Conservation (phyloP, 2,797 vertebrate species). For the Schizothorax lantsangensis region DNA sequence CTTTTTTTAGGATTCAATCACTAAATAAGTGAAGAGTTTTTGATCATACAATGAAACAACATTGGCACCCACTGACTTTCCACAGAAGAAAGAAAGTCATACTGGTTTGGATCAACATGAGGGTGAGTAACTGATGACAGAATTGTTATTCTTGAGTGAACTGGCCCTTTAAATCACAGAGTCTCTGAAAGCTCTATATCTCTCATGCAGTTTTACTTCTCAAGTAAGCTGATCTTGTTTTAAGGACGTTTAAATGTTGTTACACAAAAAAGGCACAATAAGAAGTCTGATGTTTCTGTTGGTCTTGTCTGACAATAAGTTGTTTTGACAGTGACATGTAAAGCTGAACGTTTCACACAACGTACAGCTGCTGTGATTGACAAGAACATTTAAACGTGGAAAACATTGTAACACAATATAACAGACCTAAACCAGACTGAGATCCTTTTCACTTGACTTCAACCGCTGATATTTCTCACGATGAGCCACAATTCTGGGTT, state of each 20-base stretch:
- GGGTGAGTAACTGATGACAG: background rate
- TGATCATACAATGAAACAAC: background rate
- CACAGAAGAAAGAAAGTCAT: background rate
- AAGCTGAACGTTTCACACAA: background rate
- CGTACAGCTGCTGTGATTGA: slow-evolving; percentile 26
- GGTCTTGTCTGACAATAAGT: slow-evolving; percentile 8
- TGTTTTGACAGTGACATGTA: slow-evolving; percentile 19
- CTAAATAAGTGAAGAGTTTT: background rate
- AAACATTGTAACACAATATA: slow-evolving; percentile 13
- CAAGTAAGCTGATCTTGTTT: slow-evolving; percentile 10
- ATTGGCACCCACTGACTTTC: background rate
- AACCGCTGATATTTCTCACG: background rate
- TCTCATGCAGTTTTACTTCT: background rate
- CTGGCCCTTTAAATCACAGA: slow-evolving; percentile 12
- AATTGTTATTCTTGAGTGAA: background rate
- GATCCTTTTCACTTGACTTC: background rate
- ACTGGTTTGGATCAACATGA: background rate
- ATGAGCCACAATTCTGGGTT: background rate
- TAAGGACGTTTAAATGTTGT: background rate
- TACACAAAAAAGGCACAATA: background rate
- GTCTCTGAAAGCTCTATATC: background rate
- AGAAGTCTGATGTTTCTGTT: background rate
- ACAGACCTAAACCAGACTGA: background rate
- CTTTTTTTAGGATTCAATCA: background rate
- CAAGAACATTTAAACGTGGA: background rate